phyloP scores from a whole-genome alignment of 2,797 vertebrate species.

The Pipistrellus pygmaeus region DNA sequence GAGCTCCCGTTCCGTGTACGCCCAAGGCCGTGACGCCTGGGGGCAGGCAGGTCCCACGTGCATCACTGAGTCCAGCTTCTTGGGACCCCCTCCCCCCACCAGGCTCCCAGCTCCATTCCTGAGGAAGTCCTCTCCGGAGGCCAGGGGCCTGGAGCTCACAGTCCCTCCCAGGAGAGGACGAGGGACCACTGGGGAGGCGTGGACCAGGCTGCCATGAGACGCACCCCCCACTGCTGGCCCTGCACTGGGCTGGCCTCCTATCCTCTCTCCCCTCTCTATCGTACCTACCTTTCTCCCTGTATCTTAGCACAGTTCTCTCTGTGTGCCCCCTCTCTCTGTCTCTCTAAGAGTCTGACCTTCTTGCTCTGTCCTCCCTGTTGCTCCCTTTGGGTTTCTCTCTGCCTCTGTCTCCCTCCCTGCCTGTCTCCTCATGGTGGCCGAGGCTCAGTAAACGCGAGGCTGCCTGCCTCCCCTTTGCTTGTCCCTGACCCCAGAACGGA shows the following conservation, averaged over 20 bases:
- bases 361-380: neutral
- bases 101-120: conserved; percentile 28
- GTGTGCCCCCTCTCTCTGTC: no score
- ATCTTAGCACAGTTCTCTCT: no score
- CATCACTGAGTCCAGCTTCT: neutral
- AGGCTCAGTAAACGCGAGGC: neutral
- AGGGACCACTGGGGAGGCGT: conserved; percentile 36
- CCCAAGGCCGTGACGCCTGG: neutral
- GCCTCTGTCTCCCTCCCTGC: neutral
- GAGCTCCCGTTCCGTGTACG: neutral
- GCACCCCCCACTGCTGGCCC: neutral
- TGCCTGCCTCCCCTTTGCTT: neutral
- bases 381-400: neutral
- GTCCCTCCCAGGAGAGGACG: conserved; percentile 74
- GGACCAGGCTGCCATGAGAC: conserved; percentile 59
- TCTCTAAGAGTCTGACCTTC: no score
- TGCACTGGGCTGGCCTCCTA: fast-evolving
- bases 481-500: neutral
- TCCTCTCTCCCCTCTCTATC: fast-evolving
- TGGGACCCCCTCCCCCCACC: neutral
- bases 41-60: neutral
- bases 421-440: fast-evolving
- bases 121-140: conserved; percentile 63
- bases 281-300: neutral
- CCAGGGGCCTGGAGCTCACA: conserved; percentile 39